Evolutionary conservation across 2,888 invertebrate species (phyloP), one percentile per base, ranked within the genome.

Genomic region (Amphimallon solstitiale): DNA sequence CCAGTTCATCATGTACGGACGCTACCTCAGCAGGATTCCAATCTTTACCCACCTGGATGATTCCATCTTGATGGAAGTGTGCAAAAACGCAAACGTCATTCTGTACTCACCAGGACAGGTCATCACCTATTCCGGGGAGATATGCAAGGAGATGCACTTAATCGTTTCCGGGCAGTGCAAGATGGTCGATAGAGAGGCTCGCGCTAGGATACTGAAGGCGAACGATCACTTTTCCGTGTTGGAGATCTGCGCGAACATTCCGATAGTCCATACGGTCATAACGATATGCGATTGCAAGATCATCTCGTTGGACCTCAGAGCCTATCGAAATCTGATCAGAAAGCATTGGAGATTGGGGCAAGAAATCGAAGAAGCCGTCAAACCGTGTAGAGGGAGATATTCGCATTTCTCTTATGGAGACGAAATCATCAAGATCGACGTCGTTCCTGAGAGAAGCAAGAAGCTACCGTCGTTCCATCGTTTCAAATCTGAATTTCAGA

Each of bases 101-200:
- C 63, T 67, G 12, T 67, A 74, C 46, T 67, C 72, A 3, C 63
- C 72, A 3, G 67, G 68, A 38, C 71, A 75, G 63, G 63, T 73
- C 1, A 64, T 76, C 3, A 68, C 68, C 1, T 73, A 74, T 60
- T 56, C 70, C 1, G 75, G 75, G 3, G 69, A 74, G 23, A 64
- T 71, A 9, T 69, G 69, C 34, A 71, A 69, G 15, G 71, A 73
- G 63, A 72, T 73, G 56, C 70, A 72, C 34, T 63, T 74, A 6
- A 72, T 76, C 19, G 49, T 67, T 12, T 51, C 67, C n/a, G 76
- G 75, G 12, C 71, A 68, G 51, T 75, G 74, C 61, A 64, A 71
- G 56, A 64, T 72, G 35, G 59, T 64, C n/a, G 64, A 54, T 19
- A 46, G 15, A 4, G 19, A 51, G 12, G 62, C 49, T 3, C 35